phyloP scores from a whole-genome alignment of 2,113 vertebrate species.

The Calcarius ornatus region DNA sequence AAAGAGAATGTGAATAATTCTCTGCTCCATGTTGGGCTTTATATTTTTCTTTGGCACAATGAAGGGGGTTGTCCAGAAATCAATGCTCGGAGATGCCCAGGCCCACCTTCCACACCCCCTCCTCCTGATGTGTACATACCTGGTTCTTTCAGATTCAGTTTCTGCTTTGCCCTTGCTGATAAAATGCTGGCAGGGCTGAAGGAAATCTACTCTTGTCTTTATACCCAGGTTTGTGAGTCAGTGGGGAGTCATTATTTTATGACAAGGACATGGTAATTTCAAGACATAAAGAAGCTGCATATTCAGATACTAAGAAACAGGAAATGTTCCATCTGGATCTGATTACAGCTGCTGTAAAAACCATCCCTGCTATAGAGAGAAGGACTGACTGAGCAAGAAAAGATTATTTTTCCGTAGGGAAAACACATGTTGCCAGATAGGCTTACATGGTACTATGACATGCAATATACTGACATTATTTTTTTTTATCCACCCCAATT shows the following conservation, averaged over 20 bases:
- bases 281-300: background rate
- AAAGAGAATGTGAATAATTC: background rate
- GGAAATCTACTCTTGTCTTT: background rate
- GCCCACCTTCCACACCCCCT: background rate
- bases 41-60: background rate
- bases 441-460: background rate
- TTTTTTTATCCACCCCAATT: background rate
- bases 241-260: background rate
- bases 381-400: background rate
- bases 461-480: background rate
- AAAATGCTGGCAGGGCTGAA: background rate
- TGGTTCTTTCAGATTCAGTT: background rate
- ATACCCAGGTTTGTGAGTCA: background rate
- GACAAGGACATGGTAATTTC: background rate
- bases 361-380: background rate
- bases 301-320: background rate
- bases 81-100: background rate
- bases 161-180: background rate
- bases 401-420: background rate
- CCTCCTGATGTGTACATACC: background rate
- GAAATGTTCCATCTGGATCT: slow-evolving; percentile 3
- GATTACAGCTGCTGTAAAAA: background rate
- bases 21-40: background rate
- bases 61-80: slow-evolving; percentile 6
- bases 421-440: background rate